Percentiles rank a stretch among this genome's conserved stretches.
Conservation (phyloP, 2,888 invertebrate genomes). For the Eupithecia pulchellata region DNA sequence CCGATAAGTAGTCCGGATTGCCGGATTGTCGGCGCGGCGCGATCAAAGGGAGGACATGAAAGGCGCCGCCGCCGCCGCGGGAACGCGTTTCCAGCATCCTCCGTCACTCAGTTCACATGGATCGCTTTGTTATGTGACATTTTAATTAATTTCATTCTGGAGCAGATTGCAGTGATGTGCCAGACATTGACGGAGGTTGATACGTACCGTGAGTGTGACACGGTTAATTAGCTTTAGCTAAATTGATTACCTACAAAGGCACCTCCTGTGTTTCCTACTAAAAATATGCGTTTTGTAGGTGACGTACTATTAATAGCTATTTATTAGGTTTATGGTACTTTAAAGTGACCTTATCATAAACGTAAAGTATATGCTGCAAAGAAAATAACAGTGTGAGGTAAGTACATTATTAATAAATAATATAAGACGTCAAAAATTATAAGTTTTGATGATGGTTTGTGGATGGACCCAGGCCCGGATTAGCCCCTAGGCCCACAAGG, state of each 20-base stretch:
- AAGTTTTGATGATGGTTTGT: too few species aligned
- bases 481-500: too few species aligned
- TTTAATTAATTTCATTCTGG: constrained; percentile 78
- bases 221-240: constrained; percentile 20
- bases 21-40: constrained; percentile 81
- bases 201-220: constrained; percentile 15
- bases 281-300: too few species aligned
- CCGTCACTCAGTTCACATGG: constrained; percentile 60
- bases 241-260: constrained; percentile 12
- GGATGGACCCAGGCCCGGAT: too few species aligned
- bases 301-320: too few species aligned
- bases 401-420: too few species aligned
- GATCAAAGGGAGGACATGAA: constrained; percentile 82
- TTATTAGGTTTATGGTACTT: too few species aligned
- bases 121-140: constrained; percentile 58
- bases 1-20: constrained; percentile 84
- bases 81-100: constrained; percentile 70
- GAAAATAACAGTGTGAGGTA: too few species aligned
- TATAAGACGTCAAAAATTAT: too few species aligned
- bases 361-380: too few species aligned
- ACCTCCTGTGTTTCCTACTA: too few species aligned
- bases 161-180: constrained; percentile 67
- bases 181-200: constrained; percentile 46
- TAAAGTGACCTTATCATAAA: too few species aligned
- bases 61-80: constrained; percentile 65